Base-by-base conservation (phyloP, 2,113 vertebrate genomes). In the Collichthys lucidus region DNA sequence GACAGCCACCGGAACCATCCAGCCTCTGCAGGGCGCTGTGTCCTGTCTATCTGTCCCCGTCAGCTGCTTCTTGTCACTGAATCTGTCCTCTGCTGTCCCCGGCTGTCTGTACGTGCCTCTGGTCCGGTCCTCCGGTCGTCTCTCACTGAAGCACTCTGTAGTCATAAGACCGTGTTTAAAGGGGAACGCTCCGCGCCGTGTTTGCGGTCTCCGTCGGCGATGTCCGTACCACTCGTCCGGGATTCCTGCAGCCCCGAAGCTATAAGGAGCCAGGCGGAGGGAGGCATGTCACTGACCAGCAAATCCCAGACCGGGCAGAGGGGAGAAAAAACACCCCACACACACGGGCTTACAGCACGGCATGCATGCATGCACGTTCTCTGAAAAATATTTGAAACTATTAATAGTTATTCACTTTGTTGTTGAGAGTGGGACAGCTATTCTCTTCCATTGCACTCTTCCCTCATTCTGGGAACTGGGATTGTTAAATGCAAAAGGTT, bases 191-290 rank as follows among this genome's bases (percentile, higher is more conserved):
- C 53, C 53, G 77, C 82, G 80, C 90, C 92, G 96, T 83, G 94
- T 93, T 91, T 77, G 93, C 93, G 89, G 94, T 95, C 96, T 96
- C 95, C 92, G 88, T 94, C 94, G 95, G 97, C 93, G 96, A 98
- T 95, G 95, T 98, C 97, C 96, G 96, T 98, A 96, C 97, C 97
- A 97, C 95, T 94, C 95, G 80, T 92, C 93, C 93, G 94, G 96
- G 95, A 96, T 95, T 96, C 96, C 96, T 96, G 92, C 94, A 92
- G 72, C 83, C 64, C 88, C 93, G 90, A 95, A 92, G 93, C 95
- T 93, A 93, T 94, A 93, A 94, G 93, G 96, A 96, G 95, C 95
- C 96, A 95, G 95, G 96, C 94, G 92, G 95, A 94, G 93, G 88
- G 95, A 96, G 92, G 94, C 95, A 95, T 93, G 94, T 91, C 93